Conservation (phyloP, 2,888 invertebrate species). For the Agrochola lychnidis region DNA sequence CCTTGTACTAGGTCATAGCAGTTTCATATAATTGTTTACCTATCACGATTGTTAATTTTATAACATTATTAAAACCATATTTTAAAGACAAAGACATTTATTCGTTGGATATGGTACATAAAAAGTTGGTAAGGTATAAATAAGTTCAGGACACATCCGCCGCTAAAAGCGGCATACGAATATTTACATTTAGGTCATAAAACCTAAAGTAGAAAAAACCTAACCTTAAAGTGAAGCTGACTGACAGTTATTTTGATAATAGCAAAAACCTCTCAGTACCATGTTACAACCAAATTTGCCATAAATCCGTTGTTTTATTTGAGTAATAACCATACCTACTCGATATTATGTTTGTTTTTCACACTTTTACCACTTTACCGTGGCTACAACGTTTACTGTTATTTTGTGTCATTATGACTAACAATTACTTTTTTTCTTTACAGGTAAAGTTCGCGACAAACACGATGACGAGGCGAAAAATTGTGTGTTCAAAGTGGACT, state of each 20-base stretch:
- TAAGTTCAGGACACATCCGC: no score
- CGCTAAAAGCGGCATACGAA: no score
- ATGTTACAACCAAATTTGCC: neutral
- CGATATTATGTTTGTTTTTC: neutral
- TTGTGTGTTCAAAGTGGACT: conserved; percentile 86
- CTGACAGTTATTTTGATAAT: no score
- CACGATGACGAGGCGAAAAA: conserved; percentile 86
- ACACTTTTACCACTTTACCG: conserved; percentile 19
- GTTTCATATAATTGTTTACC: neutral
- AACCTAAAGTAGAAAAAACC: no score
- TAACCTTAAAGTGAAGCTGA: no score
- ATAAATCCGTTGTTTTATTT: neutral
- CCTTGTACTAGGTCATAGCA: conserved; percentile 29
- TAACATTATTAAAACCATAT: neutral
- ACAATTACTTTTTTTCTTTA: conserved; percentile 73
- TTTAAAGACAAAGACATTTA: no score
- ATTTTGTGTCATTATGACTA: conserved; percentile 20
- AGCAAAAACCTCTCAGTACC: neutral
- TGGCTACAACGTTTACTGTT: neutral
- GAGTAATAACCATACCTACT: neutral
- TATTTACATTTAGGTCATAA: no score
- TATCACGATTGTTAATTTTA: neutral
- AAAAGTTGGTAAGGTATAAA: no score
- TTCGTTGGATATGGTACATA: no score
- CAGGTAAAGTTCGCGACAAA: conserved; percentile 81